Evolutionary conservation across 2,113 vertebrate genomes (phyloP), one percentile per base, ranked within the genome.

Genomic region (Bucco capensis): DNA sequence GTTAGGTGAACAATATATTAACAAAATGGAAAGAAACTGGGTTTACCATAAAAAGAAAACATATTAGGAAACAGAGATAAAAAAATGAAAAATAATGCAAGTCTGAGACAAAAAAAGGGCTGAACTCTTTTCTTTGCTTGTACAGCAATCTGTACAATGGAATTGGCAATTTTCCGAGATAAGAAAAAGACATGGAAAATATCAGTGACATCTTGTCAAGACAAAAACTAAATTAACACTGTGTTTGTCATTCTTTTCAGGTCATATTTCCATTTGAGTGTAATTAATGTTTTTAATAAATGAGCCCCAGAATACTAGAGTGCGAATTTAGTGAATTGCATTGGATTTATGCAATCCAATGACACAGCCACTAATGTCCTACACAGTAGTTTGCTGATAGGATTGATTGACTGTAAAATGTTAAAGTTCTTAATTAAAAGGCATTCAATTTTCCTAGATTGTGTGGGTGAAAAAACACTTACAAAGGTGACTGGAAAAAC

Each of bases 1-100:
- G 82, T 71, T 94, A 95, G 93, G 56, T 56, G 90, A 97, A 93
- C 33, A 93, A 89, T 38, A 49, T 44, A 95, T 33, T 76, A 76
- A 76, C 22, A 33, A 67, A 93, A 90, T 9, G 95, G 73, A 69
- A 95, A 91, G 53, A 94, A 94, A 92, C 37, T 57, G 77, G 65
- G 56, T 85, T 82, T 86, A 94, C 49, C 46, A 66, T 56, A 54
- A 90, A 92, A 40, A 70, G 61, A 92, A 74, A 86, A 23, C 27
- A 83, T 15, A 70, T 33, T 21, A 64, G 28, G 44, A 88, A 89
- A 81, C 5, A 86, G 27, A 91, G 11, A 40, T 19, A 38, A 60
- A 82, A 84, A 83, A 69, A 44, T 54, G 28, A 74, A 81, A n/a
- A 70, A 76, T 17, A 58, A 66, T 25, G 3, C 30, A 83, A 60